Conservation (phyloP, 2,113 vertebrate species). For the Notechis scutatus region DNA sequence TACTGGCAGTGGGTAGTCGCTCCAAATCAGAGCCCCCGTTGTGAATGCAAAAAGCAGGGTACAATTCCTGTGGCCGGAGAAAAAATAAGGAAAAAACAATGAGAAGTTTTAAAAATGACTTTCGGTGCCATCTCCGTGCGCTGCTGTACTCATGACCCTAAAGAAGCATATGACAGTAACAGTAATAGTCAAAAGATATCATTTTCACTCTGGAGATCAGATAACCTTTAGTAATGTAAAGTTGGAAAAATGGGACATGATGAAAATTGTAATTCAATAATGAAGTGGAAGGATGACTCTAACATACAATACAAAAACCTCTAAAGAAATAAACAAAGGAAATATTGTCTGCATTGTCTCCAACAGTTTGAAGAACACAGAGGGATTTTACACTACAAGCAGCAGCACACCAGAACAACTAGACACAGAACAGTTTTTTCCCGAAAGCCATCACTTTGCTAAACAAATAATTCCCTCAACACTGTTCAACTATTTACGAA, state of each 20-base stretch:
- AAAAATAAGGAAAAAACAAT: background rate
- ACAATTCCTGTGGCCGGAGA: slow-evolving; percentile 82
- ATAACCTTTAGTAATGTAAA: background rate
- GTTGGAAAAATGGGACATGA: background rate
- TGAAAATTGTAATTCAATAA: background rate
- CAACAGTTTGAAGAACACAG: background rate
- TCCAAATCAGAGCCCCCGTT: slow-evolving; percentile 93
- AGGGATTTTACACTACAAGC: background rate
- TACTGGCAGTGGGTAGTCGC: slow-evolving; percentile 94
- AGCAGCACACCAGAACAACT: background rate
- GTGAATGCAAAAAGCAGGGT: slow-evolving; percentile 98
- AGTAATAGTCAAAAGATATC: background rate
- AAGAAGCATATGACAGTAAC: background rate
- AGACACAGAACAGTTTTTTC: too few relatives aligned
- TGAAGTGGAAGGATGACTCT: background rate
- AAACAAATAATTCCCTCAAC: too few relatives aligned
- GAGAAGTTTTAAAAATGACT: background rate
- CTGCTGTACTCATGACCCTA: background rate
- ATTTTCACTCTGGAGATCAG: background rate
- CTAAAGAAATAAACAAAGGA: background rate
- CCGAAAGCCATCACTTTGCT: too few relatives aligned
- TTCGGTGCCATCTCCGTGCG: background rate
- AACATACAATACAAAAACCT: background rate
- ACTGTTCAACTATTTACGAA: too few relatives aligned
- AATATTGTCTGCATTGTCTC: background rate